These are phyloP conservation scores for Alosa alosa DNA, from an alignment of 2,113 vertebrate genomes.

Conservation along the genomic window DNA sequence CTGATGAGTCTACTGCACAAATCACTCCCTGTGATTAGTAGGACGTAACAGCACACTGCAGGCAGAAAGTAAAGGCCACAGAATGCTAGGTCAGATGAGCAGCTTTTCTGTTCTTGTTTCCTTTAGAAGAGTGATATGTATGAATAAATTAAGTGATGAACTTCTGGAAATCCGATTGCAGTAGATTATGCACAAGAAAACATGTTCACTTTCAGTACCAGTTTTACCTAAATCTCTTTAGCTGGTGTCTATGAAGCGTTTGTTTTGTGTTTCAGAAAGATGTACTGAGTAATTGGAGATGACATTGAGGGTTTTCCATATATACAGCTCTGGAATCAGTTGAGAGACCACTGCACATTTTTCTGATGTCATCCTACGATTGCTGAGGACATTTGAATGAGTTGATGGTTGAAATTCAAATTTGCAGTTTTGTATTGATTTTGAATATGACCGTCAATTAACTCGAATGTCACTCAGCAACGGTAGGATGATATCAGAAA, in stretches of 20 bases:
- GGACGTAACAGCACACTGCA: neutral
- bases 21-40: neutral
- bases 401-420: too few relatives aligned
- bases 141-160: neutral
- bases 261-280: too few relatives aligned
- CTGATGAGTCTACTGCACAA: neutral
- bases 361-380: too few relatives aligned
- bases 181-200: neutral
- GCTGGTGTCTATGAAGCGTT: too few relatives aligned
- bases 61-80: neutral
- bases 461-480: too few relatives aligned
- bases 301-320: neutral
- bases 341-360: too few relatives aligned
- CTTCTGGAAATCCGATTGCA: neutral
- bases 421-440: too few relatives aligned
- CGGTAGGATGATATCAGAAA: too few relatives aligned
- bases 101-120: neutral
- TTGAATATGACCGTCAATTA: too few relatives aligned
- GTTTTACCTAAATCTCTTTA: neutral
- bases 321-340: too few relatives aligned
- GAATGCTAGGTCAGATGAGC: neutral
- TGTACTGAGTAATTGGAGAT: neutral
- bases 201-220: neutral
- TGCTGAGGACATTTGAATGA: too few relatives aligned
- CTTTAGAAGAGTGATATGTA: neutral